Evolutionary conservation across 2,888 invertebrate species (phyloP), one percentile per base, ranked within the genome.

Genomic region (Sphecodes monilicornis): DNA sequence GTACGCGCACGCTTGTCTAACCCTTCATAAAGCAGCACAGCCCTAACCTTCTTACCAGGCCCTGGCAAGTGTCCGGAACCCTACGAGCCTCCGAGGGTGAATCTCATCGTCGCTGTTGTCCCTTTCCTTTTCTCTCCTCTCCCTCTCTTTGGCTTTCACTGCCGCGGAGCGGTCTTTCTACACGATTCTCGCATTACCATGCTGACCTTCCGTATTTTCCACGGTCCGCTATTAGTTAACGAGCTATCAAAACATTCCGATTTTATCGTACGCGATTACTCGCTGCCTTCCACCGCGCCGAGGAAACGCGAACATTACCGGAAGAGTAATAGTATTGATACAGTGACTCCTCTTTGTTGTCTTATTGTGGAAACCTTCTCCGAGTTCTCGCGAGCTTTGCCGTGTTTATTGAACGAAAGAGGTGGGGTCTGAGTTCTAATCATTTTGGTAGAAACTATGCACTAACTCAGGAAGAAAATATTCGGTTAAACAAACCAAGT

Each of bases 181-280:
- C 92, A 93, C 91, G 92, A 92, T 90, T 93, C 93, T 92, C 92
- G 92, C 93, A 93, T 93, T 93, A 93, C 91, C 89, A 86, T 74
- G 77, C 77, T 82, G 84, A 86, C 90, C 89, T 88, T 90, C 79
- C 86, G 79, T 84, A 83, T 80, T 87, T 84, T 85, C 80, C 81
- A 77, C 80, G 85, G 81, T 84, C 88, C 85, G 89, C 92, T 92
- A 92, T 93, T 93, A 92, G 93, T 93, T 92, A 92, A 93, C 92
- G 92, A 92, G 91, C 91, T 84, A 83, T 84, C 87, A 85, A 82
- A 84, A 84, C 86, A 81, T 60, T 71, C 64, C 39, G 70, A 79
- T 86, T 88, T 86, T 89, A 82, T 86, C 76, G 76, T 78, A 66
- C 50, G 43, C 75, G 80, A 68, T 13, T 41, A n/a, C 50, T n/a